Evolutionary conservation across 2,888 invertebrate genomes (phyloP), one percentile per base, ranked within the genome.

Genomic region (Agrochola lychnidis): DNA sequence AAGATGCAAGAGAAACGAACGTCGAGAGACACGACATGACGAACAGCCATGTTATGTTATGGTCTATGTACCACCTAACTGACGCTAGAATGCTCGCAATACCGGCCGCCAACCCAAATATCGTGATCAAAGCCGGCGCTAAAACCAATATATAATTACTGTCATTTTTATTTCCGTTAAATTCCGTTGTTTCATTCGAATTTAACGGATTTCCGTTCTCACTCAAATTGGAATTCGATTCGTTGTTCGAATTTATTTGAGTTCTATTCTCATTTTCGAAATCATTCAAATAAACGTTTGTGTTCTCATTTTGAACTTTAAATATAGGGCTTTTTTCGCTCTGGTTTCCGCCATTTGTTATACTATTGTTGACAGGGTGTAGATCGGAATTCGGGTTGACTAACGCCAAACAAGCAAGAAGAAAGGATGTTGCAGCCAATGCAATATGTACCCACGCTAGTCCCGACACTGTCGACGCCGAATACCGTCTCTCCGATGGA

Each of bases 401-500:
- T 77, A 97, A 85, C 1, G 97, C 97, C 25, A 97, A 89, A 73
- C 96, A 96, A 0, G 97, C 97, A 70, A 98, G 94, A 0, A 97
- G 89, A 64, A 97, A 95, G 1, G 97, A 97, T 0, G 97, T 97
- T 0, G 96, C 93, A 0, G 97, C 97, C n/a, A 98, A 94, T 0
- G 97, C 97, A 14, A 97, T 94, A 86, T 97, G 97, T 0, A 98
- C 97, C 92, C 97, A 97, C 3, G 97, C 97, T 57, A 98, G 90
- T 0, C 98, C 98, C 6, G 97, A 97, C 1, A 98, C 97, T 0
- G 97, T 97, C 0, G 97, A 97, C 0, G 98, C 97, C 0, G 98
- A 98, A 89, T 98, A 98, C 73, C 97, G 94, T 83, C 98, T 93
- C 90, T 98, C 98, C 0, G 98, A 98, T 1, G 98, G 98, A 86